A percentile compares a stretch with the other conserved stretches of the same genome.
Conservation (phyloP, 92 coral and sea anemone genomes). For the Epizoanthus stellaris region DNA sequence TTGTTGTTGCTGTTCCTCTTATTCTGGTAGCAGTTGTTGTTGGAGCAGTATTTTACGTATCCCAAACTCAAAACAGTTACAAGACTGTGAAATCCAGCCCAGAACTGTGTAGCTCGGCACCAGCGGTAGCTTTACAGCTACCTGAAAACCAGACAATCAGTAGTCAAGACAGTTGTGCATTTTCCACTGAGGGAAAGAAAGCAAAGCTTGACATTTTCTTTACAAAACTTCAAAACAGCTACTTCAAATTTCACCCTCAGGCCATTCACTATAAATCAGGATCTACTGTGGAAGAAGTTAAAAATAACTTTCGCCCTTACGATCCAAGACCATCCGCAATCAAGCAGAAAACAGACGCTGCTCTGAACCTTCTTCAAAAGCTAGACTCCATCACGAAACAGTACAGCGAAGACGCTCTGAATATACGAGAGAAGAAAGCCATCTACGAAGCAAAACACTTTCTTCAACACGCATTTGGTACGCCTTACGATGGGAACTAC, state of each 20-base stretch:
- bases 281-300: slow-evolving; percentile 52
- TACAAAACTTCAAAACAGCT: slow-evolving; percentile 52
- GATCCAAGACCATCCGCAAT: slow-evolving; percentile 72
- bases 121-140: not conserved
- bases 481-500: slow-evolving; percentile 79
- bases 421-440: slow-evolving; percentile 62
- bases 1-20: not conserved
- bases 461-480: slow-evolving; percentile 63
- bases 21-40: slow-evolving; percentile 6
- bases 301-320: slow-evolving; percentile 62
- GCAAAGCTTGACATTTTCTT: slow-evolving; percentile 59
- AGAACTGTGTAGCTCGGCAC: not conserved
- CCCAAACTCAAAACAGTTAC: not conserved
- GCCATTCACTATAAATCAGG: slow-evolving; percentile 24
- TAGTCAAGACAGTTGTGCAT: slow-evolving; percentile 23
- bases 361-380: slow-evolving; percentile 49
- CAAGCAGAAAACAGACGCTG: slow-evolving; percentile 71
- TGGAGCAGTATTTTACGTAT: slow-evolving; percentile 1
- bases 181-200: slow-evolving; percentile 69
- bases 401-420: slow-evolving; percentile 50
- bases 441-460: slow-evolving; percentile 67
- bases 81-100: not conserved
- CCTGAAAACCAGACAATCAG: slow-evolving; percentile 35
- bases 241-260: slow-evolving; percentile 50
- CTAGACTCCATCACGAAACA: slow-evolving; percentile 51